Base-by-base conservation (phyloP, 2,888 invertebrate genomes). In the Autographa pulchrina region DNA sequence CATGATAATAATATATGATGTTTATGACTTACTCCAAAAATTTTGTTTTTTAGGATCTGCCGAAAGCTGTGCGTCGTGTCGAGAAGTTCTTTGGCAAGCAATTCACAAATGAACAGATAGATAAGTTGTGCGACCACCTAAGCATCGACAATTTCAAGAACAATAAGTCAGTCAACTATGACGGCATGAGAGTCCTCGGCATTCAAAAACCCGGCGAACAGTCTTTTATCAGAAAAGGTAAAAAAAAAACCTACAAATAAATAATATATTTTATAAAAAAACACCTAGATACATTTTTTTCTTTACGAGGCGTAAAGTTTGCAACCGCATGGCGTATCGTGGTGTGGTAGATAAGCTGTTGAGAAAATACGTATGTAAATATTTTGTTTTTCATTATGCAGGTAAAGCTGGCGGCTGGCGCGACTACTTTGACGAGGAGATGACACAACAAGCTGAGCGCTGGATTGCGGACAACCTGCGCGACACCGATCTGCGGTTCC, bases 61-160 rank as follows among this genome's bases (percentile, higher is more conserved):
- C 94, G 5, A 90, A 91, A 0, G 92, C 96, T 0, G 96, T 98
- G 2, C 91, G 92, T 31, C 96, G 96, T 75, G 96, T 98, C 0
- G 96, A 96, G 0, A 86, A 94, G 0, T 98, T 98, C 88, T 92
- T 98, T 48, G 95, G 93, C 58, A 97, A 97, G 87, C 84, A 90
- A 0, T 96, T 97, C 72, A 94, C 93, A 0, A 92, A 95, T 0
- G 96, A 96, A 25, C 96, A 98, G 87, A 88, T 98, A 0, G 87
- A 93, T 0, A 91, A 92, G 25, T 93, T 99, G 4, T 96, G 96
- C 13, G 92, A 97, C 9, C 98, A 99, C 89, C 96, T 99, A 73
- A 96, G 97, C 85, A 98, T 99, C 77, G 96, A 97, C 13, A 98
- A 97, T 89, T 99, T 99, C 94, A 97, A 97, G 79, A 96, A 97